Base-by-base conservation (phyloP, 2,113 vertebrate species). In the Heterotis niloticus region DNA sequence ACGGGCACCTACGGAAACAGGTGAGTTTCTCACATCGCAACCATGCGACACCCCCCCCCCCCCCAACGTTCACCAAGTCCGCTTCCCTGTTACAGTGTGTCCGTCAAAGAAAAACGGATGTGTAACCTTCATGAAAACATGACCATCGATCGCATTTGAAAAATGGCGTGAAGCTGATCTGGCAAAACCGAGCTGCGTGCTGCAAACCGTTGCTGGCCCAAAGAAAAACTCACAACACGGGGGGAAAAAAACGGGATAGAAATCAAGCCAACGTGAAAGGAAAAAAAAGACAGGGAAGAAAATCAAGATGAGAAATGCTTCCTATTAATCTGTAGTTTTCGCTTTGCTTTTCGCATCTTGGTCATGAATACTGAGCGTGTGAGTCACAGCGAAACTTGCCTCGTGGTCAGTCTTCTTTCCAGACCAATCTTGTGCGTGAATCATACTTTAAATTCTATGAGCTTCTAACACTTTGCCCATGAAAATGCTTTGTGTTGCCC, bases 1-100 rank as follows among this genome's bases (percentile, higher is more conserved):
- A 93, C 82, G 92, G 92, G 86, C 90, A 92, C 92, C 92, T 93
- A 92, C n/a, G 90, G 88, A 93, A 89, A 93, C 87, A 93, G 89
- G 90, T 91, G 85, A 91, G 88, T 89, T 89, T 90, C 88, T 89
- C 83, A 82, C 87, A 89, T 85, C 87, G 85, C 83, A 85, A 26
- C 28, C 11, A 9, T 59, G 57, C 57, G 12, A 10, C 12, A 10
- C 9, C 12, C 57, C 57, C 12, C 57, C 12, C 9, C 57, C 12
- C 59, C 59, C 5, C 4, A 28, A 12, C 13, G 44, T 5, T 34
- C 16, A 18, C 34, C 10, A 9, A 2, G 14, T 70, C 29, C 16
- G 23, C 0, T 24, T 26, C 65, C 14, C 4, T 11, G 10, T 23
- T 59, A 9, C 9, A 9, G 9, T n/a, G n/a, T n/a, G n/a, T n/a